Evolutionary conservation across 2,888 invertebrate species (phyloP), one percentile per base, ranked within the genome.

Genomic region (Idaea aversata): DNA sequence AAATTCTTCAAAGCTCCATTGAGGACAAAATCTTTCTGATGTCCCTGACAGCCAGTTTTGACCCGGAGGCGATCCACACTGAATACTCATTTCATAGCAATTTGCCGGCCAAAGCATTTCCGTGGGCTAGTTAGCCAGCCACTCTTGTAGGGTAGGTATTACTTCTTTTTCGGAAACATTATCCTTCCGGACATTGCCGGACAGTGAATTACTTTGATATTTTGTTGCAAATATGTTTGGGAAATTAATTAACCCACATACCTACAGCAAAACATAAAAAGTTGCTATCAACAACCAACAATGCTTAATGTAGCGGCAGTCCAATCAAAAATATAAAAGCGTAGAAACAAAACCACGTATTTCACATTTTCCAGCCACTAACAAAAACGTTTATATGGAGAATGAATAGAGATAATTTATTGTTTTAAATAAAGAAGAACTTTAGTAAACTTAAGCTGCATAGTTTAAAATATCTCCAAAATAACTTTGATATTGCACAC

Each of bases 41-140:
- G 70, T 74, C 79, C 69, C 76, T 77, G 81, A 76, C 77, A 76
- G 77, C 73, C 81, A 77, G 78, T 77, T 80, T 75, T 71, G 74
- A 73, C 73, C 75, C 75, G 70, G 69, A 72, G 74, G 72, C 72
- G 73, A 69, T 74, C 75, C 81, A 76, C 80, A 83, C 85, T 83
- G 84, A 84, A 86, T 81, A 85, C 80, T 81, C 83, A 84, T 67
- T 86, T 80, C 75, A 74, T 70, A 79, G 82, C 82, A 84, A 87
- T 88, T 87, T 85, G 75, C 76, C 77, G 76, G 75, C 78, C 74
- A 79, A 84, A 86, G 76, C 75, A 76, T 76, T 80, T 86, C 81
- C 82, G 57, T 66, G 82, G 82, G 87, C 70, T 74, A 72, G 79
- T 78, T 73, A 68, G 74, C 74, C 13, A 4, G 47, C 47, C 47